Percentiles rank a stretch among this genome's conserved stretches.
phyloP scores from a whole-genome alignment of 1,140 invertebrate species.

The Drosophila micromelanica region DNA sequence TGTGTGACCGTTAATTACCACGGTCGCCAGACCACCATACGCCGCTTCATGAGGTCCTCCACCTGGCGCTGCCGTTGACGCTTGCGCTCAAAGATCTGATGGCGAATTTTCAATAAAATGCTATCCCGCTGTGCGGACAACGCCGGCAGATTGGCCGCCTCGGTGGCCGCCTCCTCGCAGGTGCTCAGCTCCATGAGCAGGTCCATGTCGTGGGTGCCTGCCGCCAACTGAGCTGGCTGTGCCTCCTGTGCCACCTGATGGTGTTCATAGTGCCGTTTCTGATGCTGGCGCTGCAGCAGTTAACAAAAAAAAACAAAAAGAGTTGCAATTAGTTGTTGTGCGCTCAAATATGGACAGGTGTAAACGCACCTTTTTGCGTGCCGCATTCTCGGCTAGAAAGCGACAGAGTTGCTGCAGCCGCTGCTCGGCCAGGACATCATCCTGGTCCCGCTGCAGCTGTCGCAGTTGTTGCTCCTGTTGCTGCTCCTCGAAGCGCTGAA shows the following conservation, averaged over 20 bases:
- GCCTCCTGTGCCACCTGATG: not conserved
- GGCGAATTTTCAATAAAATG: slow-evolving; percentile 75
- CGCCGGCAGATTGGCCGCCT: not conserved
- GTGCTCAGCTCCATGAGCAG: slow-evolving; percentile 61
- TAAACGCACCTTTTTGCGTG: slow-evolving; percentile 63
- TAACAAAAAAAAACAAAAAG: too few relatives aligned
- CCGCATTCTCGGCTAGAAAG: slow-evolving; percentile 74
- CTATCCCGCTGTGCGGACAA: slow-evolving; percentile 57
- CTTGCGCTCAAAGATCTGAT: slow-evolving; percentile 79
- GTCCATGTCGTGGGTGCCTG: slow-evolving; percentile 53
- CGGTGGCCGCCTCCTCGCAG: not conserved
- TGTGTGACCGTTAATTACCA: slow-evolving; percentile 54
- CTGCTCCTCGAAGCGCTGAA: slow-evolving; percentile 38
- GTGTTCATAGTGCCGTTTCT: slow-evolving; percentile 36
- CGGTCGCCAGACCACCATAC: slow-evolving; percentile 74
- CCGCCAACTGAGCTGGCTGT: slow-evolving; percentile 4
- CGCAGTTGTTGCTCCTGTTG: slow-evolving; percentile 7
- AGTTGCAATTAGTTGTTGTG: slow-evolving; percentile 5
- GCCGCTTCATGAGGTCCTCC: slow-evolving; percentile 55
- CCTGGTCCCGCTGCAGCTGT: not conserved
- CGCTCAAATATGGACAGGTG: too few relatives aligned
- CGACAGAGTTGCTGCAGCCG: slow-evolving; percentile 74
- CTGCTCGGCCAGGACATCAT: slow-evolving; percentile 44
- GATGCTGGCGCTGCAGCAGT: slow-evolving; percentile 46
- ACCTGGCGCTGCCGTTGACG: slow-evolving; percentile 65